These are phyloP conservation scores for Phaetusa simplex DNA, from an alignment of 2,113 vertebrate genomes.

Conservation along the genomic window DNA sequence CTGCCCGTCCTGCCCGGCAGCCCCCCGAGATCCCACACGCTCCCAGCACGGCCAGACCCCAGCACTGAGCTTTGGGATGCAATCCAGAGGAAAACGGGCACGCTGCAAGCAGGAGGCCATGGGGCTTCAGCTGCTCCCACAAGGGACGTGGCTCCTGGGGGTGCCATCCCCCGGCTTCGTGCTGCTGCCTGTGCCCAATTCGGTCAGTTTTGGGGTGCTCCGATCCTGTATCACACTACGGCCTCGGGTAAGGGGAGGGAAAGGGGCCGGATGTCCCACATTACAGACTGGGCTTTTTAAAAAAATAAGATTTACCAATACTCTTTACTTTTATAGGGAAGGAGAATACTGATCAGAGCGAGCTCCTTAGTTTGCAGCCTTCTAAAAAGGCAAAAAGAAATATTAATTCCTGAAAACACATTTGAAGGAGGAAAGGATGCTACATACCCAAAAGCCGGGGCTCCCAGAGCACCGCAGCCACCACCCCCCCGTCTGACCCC, in stretches of 20 bases:
- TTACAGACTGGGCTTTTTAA: background rate
- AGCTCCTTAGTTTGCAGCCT: background rate
- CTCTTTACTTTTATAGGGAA: background rate
- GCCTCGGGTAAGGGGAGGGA: background rate
- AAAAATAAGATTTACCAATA: background rate
- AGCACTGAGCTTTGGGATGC: background rate
- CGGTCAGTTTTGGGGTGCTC: background rate
- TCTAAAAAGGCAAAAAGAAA: background rate
- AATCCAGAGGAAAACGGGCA: background rate
- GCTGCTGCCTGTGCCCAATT: fast-evolving
- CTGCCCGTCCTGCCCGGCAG: background rate
- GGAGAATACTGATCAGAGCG: fast-evolving
- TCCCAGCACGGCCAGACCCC: fast-evolving
- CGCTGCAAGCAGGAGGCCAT: background rate
- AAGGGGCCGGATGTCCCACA: background rate
- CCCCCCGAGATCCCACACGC: fast-evolving
- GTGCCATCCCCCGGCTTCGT: background rate
- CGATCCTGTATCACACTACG: fast-evolving
- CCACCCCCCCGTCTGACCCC: background rate
- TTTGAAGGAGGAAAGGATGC: background rate
- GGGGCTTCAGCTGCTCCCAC: background rate
- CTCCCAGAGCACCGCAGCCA: background rate
- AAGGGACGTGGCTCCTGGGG: background rate
- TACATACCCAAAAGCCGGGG: fast-evolving
- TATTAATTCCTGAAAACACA: background rate